Percentiles rank a stretch among this genome's conserved stretches.
These are phyloP conservation scores for Cosmia pyralina DNA, from an alignment of 2,888 invertebrate species.

Conservation along the genomic window DNA sequence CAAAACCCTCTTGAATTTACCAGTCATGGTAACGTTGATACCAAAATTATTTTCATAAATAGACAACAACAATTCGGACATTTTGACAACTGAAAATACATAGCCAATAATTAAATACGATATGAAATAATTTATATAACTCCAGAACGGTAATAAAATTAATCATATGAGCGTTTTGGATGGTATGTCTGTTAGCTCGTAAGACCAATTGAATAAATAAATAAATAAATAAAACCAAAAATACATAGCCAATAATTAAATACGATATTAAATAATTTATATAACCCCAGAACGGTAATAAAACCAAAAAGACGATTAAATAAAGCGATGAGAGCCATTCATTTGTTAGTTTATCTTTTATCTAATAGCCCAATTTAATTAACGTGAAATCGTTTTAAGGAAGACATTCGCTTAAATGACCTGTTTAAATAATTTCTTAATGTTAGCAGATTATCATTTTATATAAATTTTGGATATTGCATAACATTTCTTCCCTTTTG, in stretches of 20 bases:
- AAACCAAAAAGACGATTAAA: slow-evolving; percentile 39
- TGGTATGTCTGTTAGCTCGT: too few species aligned
- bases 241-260: background rate
- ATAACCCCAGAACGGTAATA: slow-evolving; percentile 9
- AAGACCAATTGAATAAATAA: too few species aligned
- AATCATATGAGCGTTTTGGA: too few species aligned
- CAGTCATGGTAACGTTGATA: background rate
- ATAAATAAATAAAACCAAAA: too few species aligned
- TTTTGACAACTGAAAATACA: slow-evolving; percentile 2
- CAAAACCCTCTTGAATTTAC: background rate
- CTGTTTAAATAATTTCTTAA: slow-evolving; percentile 36
- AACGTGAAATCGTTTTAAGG: slow-evolving; percentile 47
- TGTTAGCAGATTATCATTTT: slow-evolving; percentile 35
- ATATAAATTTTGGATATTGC: background rate
- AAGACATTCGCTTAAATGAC: slow-evolving; percentile 39
- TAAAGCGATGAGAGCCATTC: slow-evolving; percentile 37
- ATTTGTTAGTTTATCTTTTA: slow-evolving; percentile 59
- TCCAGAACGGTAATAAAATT: slow-evolving; percentile 18
- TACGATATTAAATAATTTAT: slow-evolving; percentile 11
- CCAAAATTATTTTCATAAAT: background rate
- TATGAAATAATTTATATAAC: slow-evolving; percentile 14
- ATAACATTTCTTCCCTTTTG: background rate
- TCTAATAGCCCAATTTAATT: slow-evolving; percentile 55
- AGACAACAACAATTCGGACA: background rate
- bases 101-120: background rate